Evolutionary conservation across 2,113 vertebrate species (phyloP), one percentile per base, ranked within the genome.

Genomic region (Microcebus ravelobensis): DNA sequence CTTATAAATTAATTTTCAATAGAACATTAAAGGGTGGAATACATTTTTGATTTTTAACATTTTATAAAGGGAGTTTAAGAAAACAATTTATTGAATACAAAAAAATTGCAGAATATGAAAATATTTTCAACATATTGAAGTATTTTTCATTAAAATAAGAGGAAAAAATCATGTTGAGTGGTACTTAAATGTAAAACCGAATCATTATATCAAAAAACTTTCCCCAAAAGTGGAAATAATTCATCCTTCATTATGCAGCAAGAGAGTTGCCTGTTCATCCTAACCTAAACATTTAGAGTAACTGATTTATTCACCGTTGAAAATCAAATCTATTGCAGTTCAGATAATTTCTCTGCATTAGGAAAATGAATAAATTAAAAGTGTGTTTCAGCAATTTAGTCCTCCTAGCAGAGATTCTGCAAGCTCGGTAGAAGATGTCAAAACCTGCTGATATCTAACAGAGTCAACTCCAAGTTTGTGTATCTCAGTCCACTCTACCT

Each of bases 391-490:
- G 98, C 91, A 98, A 98, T 98, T 98, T 98, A 96, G 97, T 98
- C 97, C 97, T 98, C 96, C 95, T 96, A 98, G 97, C 98, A 98
- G 97, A 98, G 97, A 98, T 98, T 98, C 98, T 98, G 98, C 97
- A 98, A 98, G 98, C 99, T 99, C 98, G 86, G 97, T 96, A 97
- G 98, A 98, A 98, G 98, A 99, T 99, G 99, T 99, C 99, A 99
- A 99, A 99, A 99, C 99, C 98, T 98, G 99, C 99, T 99, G 99
- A 98, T 99, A 99, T 98, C 98, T 98, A 98, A 98, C 98, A 98
- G 98, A 99, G 98, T 98, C 98, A 98, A 98, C 98, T 98, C 96
- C 96, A 98, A 98, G 98, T 99, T 99, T 99, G 98, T 99, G 97
- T 98, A 98, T 98, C 98, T 98, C 23, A 0, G 98, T 98, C 99